Percentiles rank a stretch among this genome's conserved stretches.
These are phyloP conservation scores for Mionectes macconnelli DNA, from an alignment of 2,113 vertebrate genomes.

Conservation along the genomic window DNA sequence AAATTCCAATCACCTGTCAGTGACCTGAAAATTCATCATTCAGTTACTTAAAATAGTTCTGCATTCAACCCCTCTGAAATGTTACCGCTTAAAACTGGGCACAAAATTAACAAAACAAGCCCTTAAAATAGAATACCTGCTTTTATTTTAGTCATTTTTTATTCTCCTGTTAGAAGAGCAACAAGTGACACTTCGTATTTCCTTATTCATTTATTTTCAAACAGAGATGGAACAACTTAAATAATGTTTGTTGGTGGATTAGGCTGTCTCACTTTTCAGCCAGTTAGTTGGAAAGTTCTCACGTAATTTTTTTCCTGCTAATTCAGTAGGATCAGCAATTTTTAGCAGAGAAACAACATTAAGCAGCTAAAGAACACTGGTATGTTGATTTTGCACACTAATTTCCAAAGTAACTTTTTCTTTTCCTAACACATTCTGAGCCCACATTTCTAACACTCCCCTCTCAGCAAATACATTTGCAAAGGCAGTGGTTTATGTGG, in stretches of 20 bases:
- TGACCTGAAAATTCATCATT: slow-evolving; percentile 9
- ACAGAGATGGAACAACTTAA: neutral
- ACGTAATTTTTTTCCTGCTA: neutral
- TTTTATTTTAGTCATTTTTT: neutral
- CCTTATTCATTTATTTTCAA: neutral
- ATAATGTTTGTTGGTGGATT: neutral
- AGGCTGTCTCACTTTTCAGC: neutral
- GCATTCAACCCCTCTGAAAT: neutral
- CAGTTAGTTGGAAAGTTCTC: neutral
- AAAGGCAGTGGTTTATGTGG: neutral
- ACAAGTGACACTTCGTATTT: neutral
- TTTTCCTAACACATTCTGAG: neutral
- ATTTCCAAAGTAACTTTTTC: neutral
- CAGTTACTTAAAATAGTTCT: neutral
- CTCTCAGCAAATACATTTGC: neutral
- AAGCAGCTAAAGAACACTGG: neutral
- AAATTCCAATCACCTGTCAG: neutral
- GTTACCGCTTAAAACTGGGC: neutral
- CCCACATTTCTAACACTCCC: neutral
- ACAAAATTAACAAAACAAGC: neutral
- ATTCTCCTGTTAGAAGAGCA: neutral
- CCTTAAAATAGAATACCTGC: neutral
- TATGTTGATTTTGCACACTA: neutral
- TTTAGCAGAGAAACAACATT: neutral
- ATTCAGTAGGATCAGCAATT: neutral